Evolutionary conservation across 2,888 invertebrate species (phyloP).

Genomic region (Sylvicola fuscatus): DNA sequence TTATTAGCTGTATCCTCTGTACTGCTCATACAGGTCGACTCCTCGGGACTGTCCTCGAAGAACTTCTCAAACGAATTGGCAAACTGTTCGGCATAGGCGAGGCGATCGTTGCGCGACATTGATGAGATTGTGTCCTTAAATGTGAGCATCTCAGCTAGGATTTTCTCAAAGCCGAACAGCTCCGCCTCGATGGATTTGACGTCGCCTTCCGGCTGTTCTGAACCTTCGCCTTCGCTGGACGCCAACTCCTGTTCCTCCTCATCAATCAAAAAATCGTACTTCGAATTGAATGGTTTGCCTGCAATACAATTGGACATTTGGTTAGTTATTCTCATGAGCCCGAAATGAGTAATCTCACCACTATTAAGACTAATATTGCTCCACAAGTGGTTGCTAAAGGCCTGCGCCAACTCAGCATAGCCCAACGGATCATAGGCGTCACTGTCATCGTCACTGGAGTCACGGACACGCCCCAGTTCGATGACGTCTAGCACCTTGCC

Average conservation of each 20-base stretch:
- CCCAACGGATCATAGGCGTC: conserved; percentile 11
- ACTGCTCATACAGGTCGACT: too few species aligned
- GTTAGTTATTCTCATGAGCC: too few species aligned
- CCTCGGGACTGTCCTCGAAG: not conserved
- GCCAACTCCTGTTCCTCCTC: conserved; percentile 1
- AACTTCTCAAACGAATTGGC: conserved; percentile 5
- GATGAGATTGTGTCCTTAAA: conserved; percentile 11
- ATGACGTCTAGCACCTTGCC: conserved; percentile 12
- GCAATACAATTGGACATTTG: too few species aligned
- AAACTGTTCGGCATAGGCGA: conserved; percentile 12
- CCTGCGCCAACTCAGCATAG: conserved; percentile 12
- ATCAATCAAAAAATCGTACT: too few species aligned
- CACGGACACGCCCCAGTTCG: conserved; percentile 11
- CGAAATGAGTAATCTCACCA: too few species aligned
- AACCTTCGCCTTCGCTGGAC: too few species aligned
- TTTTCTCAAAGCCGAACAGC: conserved; percentile 10
- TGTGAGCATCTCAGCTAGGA: conserved; percentile 11
- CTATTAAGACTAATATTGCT: conserved; percentile 10
- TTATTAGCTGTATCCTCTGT: too few species aligned
- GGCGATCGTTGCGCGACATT: conserved; percentile 12
- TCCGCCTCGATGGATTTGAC: too few species aligned
- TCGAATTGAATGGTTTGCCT: too few species aligned
- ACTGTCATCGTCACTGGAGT: conserved; percentile 8
- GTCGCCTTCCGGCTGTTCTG: not conserved
- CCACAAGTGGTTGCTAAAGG: conserved; percentile 12